Conservation (phyloP, 2,113 vertebrate species). For the Vidua macroura region DNA sequence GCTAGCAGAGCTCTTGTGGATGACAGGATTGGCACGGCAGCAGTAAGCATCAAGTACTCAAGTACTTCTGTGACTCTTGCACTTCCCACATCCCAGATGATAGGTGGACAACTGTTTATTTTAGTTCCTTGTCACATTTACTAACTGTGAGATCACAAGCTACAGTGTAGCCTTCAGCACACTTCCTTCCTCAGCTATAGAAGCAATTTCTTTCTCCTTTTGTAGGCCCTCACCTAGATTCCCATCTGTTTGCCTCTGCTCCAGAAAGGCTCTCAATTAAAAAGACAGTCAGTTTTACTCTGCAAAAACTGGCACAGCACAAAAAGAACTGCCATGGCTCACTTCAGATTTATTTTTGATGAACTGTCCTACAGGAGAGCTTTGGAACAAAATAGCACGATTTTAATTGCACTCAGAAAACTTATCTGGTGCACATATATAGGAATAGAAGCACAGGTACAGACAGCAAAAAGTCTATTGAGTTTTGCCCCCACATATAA, state of each 20-base stretch:
- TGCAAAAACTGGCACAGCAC: slow-evolving; percentile 43
- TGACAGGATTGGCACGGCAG: not conserved
- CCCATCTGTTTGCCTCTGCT: slow-evolving; percentile 48
- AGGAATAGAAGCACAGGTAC: not conserved
- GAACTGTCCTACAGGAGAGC: not conserved
- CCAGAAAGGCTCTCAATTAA: slow-evolving; percentile 48
- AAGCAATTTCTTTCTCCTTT: not conserved
- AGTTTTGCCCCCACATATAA: rapidly evolving
- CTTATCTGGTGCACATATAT: not conserved
- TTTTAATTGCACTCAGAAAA: not conserved
- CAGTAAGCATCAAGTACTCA: not conserved
- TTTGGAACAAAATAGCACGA: not conserved
- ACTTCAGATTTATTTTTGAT: slow-evolving; percentile 41
- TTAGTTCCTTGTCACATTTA: not conserved
- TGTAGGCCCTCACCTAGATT: slow-evolving; percentile 48
- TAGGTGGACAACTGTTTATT: slow-evolving; percentile 5
- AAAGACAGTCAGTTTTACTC: not conserved
- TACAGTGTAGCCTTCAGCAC: not conserved
- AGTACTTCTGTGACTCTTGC: not conserved
- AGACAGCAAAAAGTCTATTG: not conserved
- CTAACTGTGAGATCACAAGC: not conserved
- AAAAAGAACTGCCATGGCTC: slow-evolving; percentile 7
- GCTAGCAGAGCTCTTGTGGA: not conserved
- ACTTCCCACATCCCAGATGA: slow-evolving; percentile 15
- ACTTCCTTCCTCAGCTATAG: not conserved